Conservation (phyloP, 2,113 vertebrate species). For the Nesoenas mayeri region DNA sequence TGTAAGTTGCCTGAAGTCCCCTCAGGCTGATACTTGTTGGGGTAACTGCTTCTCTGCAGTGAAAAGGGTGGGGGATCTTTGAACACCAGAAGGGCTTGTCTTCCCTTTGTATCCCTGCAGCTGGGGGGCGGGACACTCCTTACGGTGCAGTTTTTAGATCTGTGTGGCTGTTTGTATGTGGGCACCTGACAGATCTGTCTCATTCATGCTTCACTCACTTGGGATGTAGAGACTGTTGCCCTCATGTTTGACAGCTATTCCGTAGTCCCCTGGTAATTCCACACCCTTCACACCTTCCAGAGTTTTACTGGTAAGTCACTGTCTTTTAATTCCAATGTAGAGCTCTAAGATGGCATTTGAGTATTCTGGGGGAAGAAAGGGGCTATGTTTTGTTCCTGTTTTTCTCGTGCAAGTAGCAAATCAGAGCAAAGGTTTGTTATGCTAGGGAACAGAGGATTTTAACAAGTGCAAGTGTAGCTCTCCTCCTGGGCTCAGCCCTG, state of each 20-base stretch:
- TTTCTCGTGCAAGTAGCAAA: fast-evolving
- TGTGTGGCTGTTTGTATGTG: background rate
- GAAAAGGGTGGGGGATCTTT: background rate
- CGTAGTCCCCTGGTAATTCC: background rate
- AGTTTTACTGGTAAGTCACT: constrained; percentile 2
- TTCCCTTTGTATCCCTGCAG: background rate
- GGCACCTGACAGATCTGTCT: constrained; percentile 42
- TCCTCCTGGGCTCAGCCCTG: background rate
- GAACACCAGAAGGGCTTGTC: background rate
- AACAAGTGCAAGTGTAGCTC: background rate
- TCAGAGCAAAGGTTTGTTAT: background rate
- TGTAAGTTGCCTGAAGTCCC: background rate
- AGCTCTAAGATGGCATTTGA: background rate
- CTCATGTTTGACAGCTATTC: background rate
- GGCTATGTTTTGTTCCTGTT: background rate
- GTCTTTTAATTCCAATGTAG: background rate
- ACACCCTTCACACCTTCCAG: background rate
- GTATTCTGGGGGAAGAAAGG: background rate
- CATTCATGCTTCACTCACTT: constrained; percentile 31
- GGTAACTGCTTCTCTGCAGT: background rate
- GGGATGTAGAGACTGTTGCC: constrained; percentile 16
- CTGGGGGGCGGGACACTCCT: background rate
- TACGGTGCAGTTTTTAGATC: constrained; percentile 31
- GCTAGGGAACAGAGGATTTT: background rate
- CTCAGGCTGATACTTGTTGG: background rate